Percentiles rank a stretch among this genome's conserved stretches.
These are phyloP conservation scores for Pterostichus madidus DNA, from an alignment of 2,888 invertebrate species.

Conservation along the genomic window DNA sequence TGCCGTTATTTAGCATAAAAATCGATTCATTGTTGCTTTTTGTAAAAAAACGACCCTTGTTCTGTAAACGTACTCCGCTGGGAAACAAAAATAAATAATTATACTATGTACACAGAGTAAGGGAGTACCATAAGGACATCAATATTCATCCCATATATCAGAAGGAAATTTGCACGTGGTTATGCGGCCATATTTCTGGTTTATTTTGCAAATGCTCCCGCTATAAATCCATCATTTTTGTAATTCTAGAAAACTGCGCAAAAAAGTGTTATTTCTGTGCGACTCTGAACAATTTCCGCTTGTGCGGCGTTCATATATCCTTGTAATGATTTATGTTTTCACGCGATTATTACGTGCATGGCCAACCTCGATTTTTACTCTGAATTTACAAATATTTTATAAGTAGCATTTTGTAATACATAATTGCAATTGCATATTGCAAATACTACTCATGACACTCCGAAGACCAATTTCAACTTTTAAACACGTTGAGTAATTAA, in stretches of 20 bases:
- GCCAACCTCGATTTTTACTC: conserved; percentile 35
- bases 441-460: no score
- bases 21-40: conserved; percentile 35
- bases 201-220: conserved; percentile 57
- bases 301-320: conserved; percentile 57
- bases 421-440: not conserved
- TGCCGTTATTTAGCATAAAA: conserved; percentile 41
- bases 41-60: not conserved
- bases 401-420: conserved; percentile 9
- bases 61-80: conserved; percentile 2
- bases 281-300: conserved; percentile 60
- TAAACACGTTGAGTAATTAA: no score
- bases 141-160: conserved; percentile 62
- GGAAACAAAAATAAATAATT: conserved; percentile 58
- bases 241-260: conserved; percentile 60
- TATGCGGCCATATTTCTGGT: conserved; percentile 61
- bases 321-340: conserved; percentile 51
- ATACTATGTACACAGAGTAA: conserved; percentile 35
- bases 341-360: conserved; percentile 48
- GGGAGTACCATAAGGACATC: conserved; percentile 43
- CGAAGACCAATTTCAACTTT: no score
- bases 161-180: conserved; percentile 58
- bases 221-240: conserved; percentile 62
- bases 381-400: conserved; percentile 14
- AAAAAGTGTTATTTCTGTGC: conserved; percentile 61